Evolutionary conservation across 1,140 invertebrate genomes (phyloP).

Genomic region (Trypoxylus dichotomus): DNA sequence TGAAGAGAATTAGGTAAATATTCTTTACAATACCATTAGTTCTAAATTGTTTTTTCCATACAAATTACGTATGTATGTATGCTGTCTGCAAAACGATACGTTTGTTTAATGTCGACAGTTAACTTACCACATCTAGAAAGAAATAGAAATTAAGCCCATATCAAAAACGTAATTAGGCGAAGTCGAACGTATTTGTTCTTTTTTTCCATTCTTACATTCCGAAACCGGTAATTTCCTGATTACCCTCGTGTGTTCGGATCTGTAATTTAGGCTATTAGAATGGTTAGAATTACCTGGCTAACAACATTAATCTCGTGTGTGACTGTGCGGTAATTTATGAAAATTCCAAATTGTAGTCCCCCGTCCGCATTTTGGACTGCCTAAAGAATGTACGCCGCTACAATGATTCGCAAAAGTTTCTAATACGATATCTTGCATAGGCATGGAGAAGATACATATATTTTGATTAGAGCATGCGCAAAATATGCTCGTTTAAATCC

Average conservation of each 20-base stretch:
- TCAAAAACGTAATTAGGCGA: not conserved
- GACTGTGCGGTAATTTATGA: constrained; percentile 11
- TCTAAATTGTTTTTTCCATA: too few species aligned
- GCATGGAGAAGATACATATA: too few species aligned
- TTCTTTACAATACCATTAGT: too few species aligned
- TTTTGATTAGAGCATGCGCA: too few species aligned
- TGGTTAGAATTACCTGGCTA: not conserved
- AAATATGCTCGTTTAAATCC: too few species aligned
- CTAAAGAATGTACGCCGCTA: not conserved
- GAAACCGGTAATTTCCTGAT: constrained; percentile 1
- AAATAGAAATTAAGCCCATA: not conserved
- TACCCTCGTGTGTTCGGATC: not conserved
- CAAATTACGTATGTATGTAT: too few species aligned
- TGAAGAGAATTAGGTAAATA: too few species aligned
- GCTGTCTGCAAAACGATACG: not conserved
- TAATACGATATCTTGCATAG: too few species aligned
- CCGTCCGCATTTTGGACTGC: not conserved
- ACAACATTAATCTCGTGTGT: constrained; percentile 23
- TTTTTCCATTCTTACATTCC: not conserved
- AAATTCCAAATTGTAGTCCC: constrained; percentile 12
- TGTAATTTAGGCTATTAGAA: constrained; percentile 21
- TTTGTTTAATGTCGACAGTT: not conserved
- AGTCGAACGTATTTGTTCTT: constrained; percentile 10
- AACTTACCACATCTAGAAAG: not conserved
- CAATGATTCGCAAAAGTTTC: too few species aligned